These are phyloP conservation scores for Dicyrtoma fusca DNA, from an alignment of 2,888 invertebrate genomes.

Conservation along the genomic window DNA sequence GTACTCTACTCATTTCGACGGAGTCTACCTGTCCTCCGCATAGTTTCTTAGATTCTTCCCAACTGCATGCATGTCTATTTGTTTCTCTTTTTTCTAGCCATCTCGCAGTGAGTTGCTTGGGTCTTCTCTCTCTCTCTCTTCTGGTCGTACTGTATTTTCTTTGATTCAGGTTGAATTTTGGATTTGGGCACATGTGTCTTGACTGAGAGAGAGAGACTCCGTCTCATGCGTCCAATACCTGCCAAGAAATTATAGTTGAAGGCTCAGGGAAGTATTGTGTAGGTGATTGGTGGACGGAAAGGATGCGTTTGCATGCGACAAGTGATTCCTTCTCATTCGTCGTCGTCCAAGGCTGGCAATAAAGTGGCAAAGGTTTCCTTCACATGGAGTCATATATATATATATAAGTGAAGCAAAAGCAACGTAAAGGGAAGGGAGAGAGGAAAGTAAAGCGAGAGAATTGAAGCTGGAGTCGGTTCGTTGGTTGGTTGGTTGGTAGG, in stretches of 20 bases:
- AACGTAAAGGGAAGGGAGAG: slow-evolving; percentile 1
- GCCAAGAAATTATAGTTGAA: slow-evolving; percentile 17
- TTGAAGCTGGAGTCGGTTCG: slow-evolving; percentile 34
- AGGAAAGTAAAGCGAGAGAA: slow-evolving; percentile 22
- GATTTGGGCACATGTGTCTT: too few species aligned
- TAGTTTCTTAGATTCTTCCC: too few species aligned
- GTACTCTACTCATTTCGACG: too few species aligned
- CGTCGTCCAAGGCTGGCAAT: slow-evolving; percentile 35
- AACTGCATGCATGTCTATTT: too few species aligned
- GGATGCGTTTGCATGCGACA: slow-evolving; percentile 34
- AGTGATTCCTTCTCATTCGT: slow-evolving; percentile 35
- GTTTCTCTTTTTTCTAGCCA: background rate
- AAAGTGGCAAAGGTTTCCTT: slow-evolving; percentile 35
- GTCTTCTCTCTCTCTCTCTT: background rate
- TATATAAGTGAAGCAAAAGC: slow-evolving; percentile 13
- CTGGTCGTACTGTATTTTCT: background rate
- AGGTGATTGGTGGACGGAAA: slow-evolving; percentile 32
- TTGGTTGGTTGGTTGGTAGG: slow-evolving; percentile 27
- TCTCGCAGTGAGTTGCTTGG: too few species aligned
- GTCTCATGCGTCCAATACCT: slow-evolving; percentile 5
- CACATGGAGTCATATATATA: background rate
- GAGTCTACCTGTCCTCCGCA: too few species aligned
- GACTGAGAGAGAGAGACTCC: too few species aligned
- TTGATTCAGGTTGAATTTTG: too few species aligned
- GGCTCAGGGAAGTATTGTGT: slow-evolving; percentile 13